These are phyloP conservation scores for Mus caroli DNA, from an alignment of 2,797 vertebrate species.

Conservation along the genomic window DNA sequence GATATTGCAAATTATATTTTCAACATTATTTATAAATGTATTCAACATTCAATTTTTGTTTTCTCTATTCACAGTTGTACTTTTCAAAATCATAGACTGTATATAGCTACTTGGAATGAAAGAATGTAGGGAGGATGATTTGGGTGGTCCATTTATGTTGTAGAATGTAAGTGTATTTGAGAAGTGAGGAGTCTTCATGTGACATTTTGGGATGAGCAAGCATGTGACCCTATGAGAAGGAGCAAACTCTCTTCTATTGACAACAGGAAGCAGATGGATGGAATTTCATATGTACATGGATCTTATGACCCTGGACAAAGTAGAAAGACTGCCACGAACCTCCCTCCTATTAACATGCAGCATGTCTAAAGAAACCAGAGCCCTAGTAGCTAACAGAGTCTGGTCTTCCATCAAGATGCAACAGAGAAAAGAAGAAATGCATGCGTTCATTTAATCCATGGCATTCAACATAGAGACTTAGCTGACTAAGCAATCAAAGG, in stretches of 20 bases:
- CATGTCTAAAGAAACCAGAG: conserved; percentile 31
- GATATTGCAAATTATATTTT: conserved; percentile 23
- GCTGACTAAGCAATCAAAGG: not conserved
- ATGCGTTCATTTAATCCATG: not conserved
- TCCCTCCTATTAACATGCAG: not conserved
- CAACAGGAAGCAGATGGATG: conserved; percentile 20
- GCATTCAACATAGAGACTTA: not conserved
- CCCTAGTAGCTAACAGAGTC: not conserved
- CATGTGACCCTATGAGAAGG: not conserved
- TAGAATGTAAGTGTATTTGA: not conserved
- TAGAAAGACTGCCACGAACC: not conserved
- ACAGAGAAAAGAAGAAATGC: not conserved
- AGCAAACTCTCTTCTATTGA: not conserved
- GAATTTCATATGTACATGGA: not conserved
- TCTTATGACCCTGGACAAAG: not conserved
- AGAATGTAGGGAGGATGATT: not conserved
- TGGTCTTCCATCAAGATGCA: not conserved
- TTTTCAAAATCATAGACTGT: conserved; percentile 6
- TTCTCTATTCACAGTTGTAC: conserved; percentile 3
- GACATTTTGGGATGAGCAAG: conserved; percentile 8
- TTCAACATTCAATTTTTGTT: not conserved
- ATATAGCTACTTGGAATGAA: conserved; percentile 50
- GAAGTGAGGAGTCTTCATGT: not conserved
- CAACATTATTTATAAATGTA: not conserved
- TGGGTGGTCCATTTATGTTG: not conserved